These are phyloP conservation scores for Ctenopoma multispine DNA, from an alignment of 2,797 vertebrate species.

Conservation along the genomic window DNA sequence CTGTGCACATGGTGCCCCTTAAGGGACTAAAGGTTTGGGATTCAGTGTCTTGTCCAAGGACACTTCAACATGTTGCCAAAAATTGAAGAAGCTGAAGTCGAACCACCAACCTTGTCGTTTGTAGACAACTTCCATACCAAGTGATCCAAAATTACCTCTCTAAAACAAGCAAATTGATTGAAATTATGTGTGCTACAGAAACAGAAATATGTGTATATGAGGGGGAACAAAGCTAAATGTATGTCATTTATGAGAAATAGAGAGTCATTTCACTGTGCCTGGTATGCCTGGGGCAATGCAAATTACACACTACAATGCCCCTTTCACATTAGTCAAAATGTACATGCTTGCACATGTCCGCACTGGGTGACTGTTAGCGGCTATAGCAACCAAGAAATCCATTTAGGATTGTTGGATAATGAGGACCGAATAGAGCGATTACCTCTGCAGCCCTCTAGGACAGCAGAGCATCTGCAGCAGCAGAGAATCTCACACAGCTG, in stretches of 20 bases:
- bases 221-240: conserved; percentile 1
- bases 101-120: too few species aligned
- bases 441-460: conserved; percentile 36
- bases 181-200: background rate
- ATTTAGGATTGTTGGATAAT: conserved; percentile 55
- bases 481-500: background rate
- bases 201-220: background rate
- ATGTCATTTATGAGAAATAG: conserved; percentile 15
- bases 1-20: too few species aligned
- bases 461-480: conserved; percentile 20
- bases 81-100: too few species aligned
- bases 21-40: too few species aligned
- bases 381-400: conserved; percentile 50
- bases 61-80: too few species aligned
- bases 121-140: too few species aligned
- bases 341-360: conserved; percentile 14
- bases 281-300: conserved; percentile 18
- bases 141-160: too few species aligned
- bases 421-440: conserved; percentile 42
- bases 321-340: conserved; percentile 37
- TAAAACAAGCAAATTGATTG: conserved; percentile 12
- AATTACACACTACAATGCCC: conserved; percentile 33
- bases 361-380: conserved; percentile 40
- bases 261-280: conserved; percentile 29
- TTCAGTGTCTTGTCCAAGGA: too few species aligned